Percentiles rank a stretch among this genome's conserved stretches.
These are phyloP conservation scores for Fregata magnificens DNA, from an alignment of 2,113 vertebrate genomes.

Conservation along the genomic window DNA sequence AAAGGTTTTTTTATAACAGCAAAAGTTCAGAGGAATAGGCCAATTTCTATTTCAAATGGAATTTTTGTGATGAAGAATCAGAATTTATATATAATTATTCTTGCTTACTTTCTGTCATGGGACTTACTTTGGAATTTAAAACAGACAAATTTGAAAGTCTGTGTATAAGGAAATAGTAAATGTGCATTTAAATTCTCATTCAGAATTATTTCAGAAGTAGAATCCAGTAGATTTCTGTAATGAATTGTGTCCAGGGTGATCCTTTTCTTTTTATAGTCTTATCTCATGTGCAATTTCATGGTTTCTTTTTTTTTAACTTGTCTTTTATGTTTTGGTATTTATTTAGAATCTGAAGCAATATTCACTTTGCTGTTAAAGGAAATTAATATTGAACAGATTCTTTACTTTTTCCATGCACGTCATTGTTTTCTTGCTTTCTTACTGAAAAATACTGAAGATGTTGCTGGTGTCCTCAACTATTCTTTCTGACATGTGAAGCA, in stretches of 20 bases:
- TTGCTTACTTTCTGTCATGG: neutral
- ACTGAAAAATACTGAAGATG: neutral
- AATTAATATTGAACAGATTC: neutral
- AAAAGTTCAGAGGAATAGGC: neutral
- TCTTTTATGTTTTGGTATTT: neutral
- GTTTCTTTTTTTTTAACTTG: neutral
- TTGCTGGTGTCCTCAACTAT: neutral
- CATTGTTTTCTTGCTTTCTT: neutral
- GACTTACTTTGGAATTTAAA: neutral
- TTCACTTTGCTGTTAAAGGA: neutral
- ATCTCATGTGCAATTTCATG: neutral
- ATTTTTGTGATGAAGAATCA: neutral
- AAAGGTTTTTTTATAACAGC: neutral
- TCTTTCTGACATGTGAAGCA: neutral
- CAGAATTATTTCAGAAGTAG: neutral
- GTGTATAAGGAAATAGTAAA: neutral
- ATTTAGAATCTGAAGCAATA: neutral
- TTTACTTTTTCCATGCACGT: neutral
- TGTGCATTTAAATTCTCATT: neutral
- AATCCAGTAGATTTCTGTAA: neutral
- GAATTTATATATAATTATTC: neutral
- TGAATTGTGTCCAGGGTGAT: neutral
- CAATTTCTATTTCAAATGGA: neutral
- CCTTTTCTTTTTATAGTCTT: neutral
- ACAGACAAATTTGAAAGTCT: neutral